Evolutionary conservation across 1,140 invertebrate genomes (phyloP), one percentile per base, ranked within the genome.

Genomic region (Zaprionus kolodkinae): DNA sequence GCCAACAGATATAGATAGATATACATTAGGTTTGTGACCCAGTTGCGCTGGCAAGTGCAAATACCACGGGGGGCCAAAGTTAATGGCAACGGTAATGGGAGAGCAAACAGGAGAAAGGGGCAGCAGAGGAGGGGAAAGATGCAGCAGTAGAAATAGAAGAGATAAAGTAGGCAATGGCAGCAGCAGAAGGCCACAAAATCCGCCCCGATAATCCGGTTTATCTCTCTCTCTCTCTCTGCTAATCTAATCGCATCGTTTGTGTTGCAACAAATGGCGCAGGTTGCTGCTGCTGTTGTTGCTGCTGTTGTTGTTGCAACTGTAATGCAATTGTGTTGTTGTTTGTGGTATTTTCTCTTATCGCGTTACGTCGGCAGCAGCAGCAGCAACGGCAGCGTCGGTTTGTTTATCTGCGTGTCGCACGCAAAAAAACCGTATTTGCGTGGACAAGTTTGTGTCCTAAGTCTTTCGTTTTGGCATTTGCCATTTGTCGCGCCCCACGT

Each of bases 381-480:
- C 33, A 6, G 33, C 33, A 9, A 6, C 6, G 40, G n/a, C 40
- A 57, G 36, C 6, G 40, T n/a, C 40, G 48, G 36, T 35, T 77
- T 62, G 74, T 79, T 78, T 79, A 79, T 79, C 78, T 79, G 74
- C 62, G 74, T 77, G 74, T 62, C 69, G 64, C 69, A 79, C 74
- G 77, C 77, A 76, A 71, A 76, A 71, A 75, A 63, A n/a, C 69
- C 52, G 38, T 66, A 72, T 78, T 78, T 70, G 76, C 65, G 61
- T 78, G 25, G 59, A 50, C 68, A 79, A 81, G 79, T 81, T 89
- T 89, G 85, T 84, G 85, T 85, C 81, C 69, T 84, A 89, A 89
- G 85, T 90, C 86, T 86, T 90, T 90, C 76, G 86, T 82, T 90
- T 82, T 86, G 76, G 56, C 72, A 76, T 78, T 78, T 85, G 69